Base-by-base conservation (phyloP, 35 echinoderm and acorn worm genomes). In the Apostichopus parvimensis region DNA sequence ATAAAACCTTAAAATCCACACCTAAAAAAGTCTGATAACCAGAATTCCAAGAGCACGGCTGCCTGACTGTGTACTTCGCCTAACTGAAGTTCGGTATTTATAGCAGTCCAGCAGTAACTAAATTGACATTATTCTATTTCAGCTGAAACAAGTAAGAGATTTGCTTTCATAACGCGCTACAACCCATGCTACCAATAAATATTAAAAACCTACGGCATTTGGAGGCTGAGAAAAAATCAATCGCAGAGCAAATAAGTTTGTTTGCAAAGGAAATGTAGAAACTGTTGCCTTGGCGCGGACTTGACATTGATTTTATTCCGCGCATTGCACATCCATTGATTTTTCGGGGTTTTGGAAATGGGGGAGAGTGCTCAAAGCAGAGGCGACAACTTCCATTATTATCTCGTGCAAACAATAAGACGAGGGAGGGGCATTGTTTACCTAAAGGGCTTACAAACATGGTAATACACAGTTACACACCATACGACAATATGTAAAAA, bases 251-350 rank as follows among this genome's bases (percentile, higher is more conserved):
- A 82, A 82, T 54, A 82, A 55, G 52, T 54, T 56, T n/a, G 34
- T 56, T 54, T 56, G 18, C 34, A 6, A 55, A 56, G 25, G 17
- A 10, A 54, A 53, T 45, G 55, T 18, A 54, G 12, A 17, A 53
- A 55, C 14, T 53, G 53, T 56, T 54, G 79, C 79, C 79, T 82
- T 82, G 79, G 25, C 45, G 79, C 34, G n/a, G 52, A 13, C 55
- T 82, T 10, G 34, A 6, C 6, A 82, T 82, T 82, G 79, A 82
- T 82, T 82, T 82, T 82, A 55, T 82, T 55, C 79, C 18, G 25
- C 5, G n/a, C 45, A 82, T 82, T 54, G 79, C 55, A 82, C 45
- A 82, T 82, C n/a, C 79, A 82, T 82, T 82, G 79, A 82, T 82
- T 82, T 82, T 82, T 14, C 9, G 57, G 54, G 79, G 10, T 18